phyloP scores from a whole-genome alignment of 2,888 invertebrate species.

The Torymus tubicola region DNA sequence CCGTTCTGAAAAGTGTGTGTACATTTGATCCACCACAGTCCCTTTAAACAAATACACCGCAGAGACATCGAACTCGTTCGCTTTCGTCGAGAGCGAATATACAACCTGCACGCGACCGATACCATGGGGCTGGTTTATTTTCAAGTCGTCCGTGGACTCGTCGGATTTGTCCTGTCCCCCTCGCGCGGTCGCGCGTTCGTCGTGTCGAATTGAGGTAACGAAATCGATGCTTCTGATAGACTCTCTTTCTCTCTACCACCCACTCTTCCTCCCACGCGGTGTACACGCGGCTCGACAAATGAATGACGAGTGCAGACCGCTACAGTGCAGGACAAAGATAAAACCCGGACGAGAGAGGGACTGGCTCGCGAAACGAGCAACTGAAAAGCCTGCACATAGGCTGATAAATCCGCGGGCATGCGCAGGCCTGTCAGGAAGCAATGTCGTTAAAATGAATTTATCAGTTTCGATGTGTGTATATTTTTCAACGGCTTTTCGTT shows the following conservation, averaged over 20 bases:
- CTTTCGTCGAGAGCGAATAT: neutral
- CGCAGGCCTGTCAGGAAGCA: slow-evolving; percentile 23
- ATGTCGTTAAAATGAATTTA: slow-evolving; percentile 37
- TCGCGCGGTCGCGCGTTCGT: neutral
- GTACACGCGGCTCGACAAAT: slow-evolving; percentile 17
- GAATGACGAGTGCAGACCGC: slow-evolving; percentile 38
- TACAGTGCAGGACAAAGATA: slow-evolving; percentile 32
- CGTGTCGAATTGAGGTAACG: slow-evolving; percentile 14
- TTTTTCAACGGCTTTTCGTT: neutral
- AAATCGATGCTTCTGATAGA: slow-evolving; percentile 44
- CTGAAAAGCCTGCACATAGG: slow-evolving; percentile 17
- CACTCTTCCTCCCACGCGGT: too few species aligned
- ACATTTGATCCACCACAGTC: neutral
- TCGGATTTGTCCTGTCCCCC: slow-evolving; percentile 6
- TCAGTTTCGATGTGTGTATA: slow-evolving; percentile 4
- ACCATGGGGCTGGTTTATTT: neutral
- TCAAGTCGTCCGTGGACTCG: slow-evolving; percentile 6
- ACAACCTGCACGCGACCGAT: neutral
- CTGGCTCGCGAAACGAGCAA: slow-evolving; percentile 1
- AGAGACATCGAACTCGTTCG: neutral
- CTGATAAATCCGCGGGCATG: slow-evolving; percentile 28
- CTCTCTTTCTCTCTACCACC: neutral
- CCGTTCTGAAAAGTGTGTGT: neutral
- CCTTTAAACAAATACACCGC: neutral
- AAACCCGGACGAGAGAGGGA: slow-evolving; percentile 16